phyloP scores from a whole-genome alignment of 2,888 invertebrate species.

The Nomada hirtipes region DNA sequence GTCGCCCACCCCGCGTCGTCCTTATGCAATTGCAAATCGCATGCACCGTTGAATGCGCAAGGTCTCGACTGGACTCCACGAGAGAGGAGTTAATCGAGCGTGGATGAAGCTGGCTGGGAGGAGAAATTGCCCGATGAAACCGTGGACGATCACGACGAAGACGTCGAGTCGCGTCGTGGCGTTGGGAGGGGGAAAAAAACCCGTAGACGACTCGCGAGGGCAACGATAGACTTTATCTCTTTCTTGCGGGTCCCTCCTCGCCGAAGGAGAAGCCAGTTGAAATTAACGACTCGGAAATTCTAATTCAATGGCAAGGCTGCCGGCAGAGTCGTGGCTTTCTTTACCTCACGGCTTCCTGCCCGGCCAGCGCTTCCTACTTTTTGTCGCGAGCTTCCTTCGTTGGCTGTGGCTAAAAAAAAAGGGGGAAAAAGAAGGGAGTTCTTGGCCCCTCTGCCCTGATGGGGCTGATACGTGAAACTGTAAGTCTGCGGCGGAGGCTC shows the following conservation, averaged over 20 bases:
- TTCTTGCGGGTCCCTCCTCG: conserved; percentile 38
- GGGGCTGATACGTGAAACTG: background rate
- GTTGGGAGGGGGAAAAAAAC: conserved; percentile 21
- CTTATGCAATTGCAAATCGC: conserved; percentile 54
- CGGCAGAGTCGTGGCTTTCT: conserved; percentile 40
- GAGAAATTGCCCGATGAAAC: conserved; percentile 67
- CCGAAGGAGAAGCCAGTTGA: conserved; percentile 59
- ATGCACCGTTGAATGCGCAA: conserved; percentile 71
- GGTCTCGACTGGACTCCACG: conserved; percentile 66
- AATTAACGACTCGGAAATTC: conserved; percentile 79
- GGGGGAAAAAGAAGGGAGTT: too few species aligned
- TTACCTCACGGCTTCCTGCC: conserved; percentile 40
- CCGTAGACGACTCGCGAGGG: background rate
- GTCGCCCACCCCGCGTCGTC: background rate
- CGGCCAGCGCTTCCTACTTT: conserved; percentile 23
- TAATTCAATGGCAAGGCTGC: conserved; percentile 79
- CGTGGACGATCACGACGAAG: conserved; percentile 21
- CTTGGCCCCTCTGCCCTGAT: background rate
- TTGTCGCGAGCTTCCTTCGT: conserved; percentile 53
- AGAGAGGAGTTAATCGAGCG: conserved; percentile 74
- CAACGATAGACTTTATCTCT: conserved; percentile 31
- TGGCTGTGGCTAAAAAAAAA: background rate
- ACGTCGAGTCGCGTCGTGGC: background rate
- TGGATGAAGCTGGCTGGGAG: conserved; percentile 61
- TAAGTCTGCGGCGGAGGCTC: conserved; percentile 12